phyloP scores from a whole-genome alignment of 1,140 invertebrate genomes.

The Theocolax elegans region DNA sequence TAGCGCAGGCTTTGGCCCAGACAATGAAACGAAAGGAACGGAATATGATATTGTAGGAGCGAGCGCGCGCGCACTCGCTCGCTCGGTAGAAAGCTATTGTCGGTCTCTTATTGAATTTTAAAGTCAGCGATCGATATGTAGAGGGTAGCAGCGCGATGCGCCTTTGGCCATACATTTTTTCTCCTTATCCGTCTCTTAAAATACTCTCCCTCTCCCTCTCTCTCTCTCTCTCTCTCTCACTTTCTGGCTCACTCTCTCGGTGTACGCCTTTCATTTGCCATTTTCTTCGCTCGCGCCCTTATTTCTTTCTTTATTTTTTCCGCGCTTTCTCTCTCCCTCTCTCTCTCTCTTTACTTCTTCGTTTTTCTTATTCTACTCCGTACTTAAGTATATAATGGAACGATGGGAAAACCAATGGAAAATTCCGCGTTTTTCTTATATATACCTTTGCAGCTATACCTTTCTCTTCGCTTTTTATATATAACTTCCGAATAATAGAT shows the following conservation, averaged over 20 bases:
- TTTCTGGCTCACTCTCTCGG: no score
- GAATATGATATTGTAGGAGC: conserved; percentile 67
- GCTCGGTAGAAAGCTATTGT: conserved; percentile 66
- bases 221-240: conserved; percentile 40
- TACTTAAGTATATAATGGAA: conserved; percentile 8
- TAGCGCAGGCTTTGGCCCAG: conserved; percentile 66
- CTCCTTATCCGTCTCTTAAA: conserved; percentile 37
- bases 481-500: no score
- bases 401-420: conserved; percentile 10
- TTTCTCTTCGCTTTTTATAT: no score
- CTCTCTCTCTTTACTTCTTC: background rate
- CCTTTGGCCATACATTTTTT: conserved; percentile 62
- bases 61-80: background rate
- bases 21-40: conserved; percentile 69
- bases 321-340: conserved; percentile 35
- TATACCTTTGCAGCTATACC: no score
- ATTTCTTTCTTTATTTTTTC: conserved; percentile 23
- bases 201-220: conserved; percentile 50
- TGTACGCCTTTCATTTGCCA: conserved; percentile 45
- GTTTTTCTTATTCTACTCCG: background rate
- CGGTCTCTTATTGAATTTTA: conserved; percentile 70
- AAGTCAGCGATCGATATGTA: conserved; percentile 57
- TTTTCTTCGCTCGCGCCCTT: conserved; percentile 9
- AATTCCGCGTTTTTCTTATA: conserved; percentile 14
- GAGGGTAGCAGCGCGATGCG: conserved; percentile 54